phyloP scores from a whole-genome alignment of 2,113 vertebrate genomes.

The Chrysemys picta region DNA sequence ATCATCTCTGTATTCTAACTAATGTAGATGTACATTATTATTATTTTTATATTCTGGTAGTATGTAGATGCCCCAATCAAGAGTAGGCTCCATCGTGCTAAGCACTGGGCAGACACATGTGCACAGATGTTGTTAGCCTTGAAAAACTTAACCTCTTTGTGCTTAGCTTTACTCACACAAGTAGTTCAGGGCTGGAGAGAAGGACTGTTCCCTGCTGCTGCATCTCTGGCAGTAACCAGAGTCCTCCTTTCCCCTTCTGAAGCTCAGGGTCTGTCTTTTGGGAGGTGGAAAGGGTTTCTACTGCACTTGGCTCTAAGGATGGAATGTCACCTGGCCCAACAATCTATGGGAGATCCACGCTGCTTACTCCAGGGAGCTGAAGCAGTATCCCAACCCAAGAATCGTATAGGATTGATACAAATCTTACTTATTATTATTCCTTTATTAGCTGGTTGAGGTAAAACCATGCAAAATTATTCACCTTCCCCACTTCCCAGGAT shows the following conservation, averaged over 20 bases:
- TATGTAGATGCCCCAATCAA: background rate
- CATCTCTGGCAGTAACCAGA: background rate
- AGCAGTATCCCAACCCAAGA: background rate
- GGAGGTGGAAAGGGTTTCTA: background rate
- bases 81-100: background rate
- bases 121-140: background rate
- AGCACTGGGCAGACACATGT: background rate
- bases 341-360: background rate
- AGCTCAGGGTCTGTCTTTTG: background rate
- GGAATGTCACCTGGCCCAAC: accelerated
- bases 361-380: background rate
- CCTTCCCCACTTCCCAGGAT: background rate
- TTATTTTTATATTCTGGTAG: background rate
- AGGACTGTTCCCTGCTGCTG: background rate
- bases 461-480: background rate
- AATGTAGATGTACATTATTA: background rate
- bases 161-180: background rate
- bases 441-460: background rate
- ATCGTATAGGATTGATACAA: background rate
- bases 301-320: too few relatives aligned
- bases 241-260: background rate
- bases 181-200: background rate
- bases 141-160: background rate
- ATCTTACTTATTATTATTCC: background rate
- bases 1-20: background rate